Evolutionary conservation across 1,140 invertebrate genomes (phyloP).

Genomic region (Zaprionus taronus): DNA sequence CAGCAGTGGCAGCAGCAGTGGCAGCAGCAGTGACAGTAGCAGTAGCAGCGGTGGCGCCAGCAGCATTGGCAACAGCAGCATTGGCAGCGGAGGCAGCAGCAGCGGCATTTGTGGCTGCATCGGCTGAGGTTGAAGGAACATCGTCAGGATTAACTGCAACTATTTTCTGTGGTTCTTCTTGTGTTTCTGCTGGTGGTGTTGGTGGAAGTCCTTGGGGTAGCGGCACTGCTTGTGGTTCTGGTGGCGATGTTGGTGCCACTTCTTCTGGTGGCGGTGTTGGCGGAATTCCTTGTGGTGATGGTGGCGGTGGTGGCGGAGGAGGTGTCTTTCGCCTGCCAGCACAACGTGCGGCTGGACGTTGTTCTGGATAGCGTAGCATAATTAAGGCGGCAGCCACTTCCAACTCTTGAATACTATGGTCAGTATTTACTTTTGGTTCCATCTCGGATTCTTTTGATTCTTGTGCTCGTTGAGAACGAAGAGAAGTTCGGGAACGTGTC

Average conservation of each 20-base stretch:
- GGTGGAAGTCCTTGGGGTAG: not conserved
- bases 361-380: conserved; percentile 68
- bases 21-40: too few relatives aligned
- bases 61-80: too few relatives aligned
- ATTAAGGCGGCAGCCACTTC: conserved; percentile 66
- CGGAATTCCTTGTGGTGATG: not conserved
- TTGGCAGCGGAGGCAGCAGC: not conserved
- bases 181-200: not conserved
- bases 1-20: not conserved
- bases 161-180: not conserved
- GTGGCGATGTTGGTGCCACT: not conserved
- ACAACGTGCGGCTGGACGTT: conserved; percentile 9
- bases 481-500: not conserved
- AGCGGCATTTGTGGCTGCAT: not conserved
- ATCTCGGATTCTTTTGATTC: not conserved
- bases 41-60: too few relatives aligned
- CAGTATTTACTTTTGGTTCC: not conserved
- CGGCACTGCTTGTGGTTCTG: not conserved
- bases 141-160: not conserved
- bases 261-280: not conserved
- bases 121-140: conserved; percentile 17
- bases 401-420: conserved; percentile 50
- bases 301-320: conserved; percentile 12
- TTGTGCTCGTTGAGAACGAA: not conserved
- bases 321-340: conserved; percentile 14